Percentiles rank a stretch among this genome's conserved stretches.
These are phyloP conservation scores for Lamprotornis superbus DNA, from an alignment of 2,113 vertebrate genomes.

Conservation along the genomic window DNA sequence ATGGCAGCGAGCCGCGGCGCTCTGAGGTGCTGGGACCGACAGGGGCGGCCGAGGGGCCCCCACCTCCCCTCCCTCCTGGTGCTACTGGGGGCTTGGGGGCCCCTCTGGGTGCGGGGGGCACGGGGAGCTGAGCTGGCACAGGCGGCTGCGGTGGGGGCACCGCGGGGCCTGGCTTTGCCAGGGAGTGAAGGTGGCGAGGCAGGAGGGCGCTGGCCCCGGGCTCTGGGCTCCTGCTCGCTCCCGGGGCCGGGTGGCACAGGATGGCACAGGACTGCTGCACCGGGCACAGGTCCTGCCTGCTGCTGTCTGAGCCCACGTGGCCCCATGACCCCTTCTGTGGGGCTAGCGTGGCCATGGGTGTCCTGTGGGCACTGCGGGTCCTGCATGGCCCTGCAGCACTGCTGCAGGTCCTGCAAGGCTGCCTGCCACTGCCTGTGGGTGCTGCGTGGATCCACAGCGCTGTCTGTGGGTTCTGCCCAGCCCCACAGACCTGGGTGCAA, in stretches of 20 bases:
- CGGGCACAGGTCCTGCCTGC: not conserved
- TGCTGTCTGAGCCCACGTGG: fast-evolving
- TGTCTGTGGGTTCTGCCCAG: not conserved
- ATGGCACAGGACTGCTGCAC: not conserved
- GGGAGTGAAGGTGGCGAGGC: not conserved
- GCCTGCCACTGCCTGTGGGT: fast-evolving
- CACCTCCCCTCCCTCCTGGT: not conserved
- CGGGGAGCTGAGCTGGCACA: not conserved
- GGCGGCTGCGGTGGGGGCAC: not conserved
- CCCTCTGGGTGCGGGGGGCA: not conserved
- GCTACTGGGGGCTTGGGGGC: not conserved
- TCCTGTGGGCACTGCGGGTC: not conserved
- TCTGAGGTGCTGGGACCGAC: not conserved
- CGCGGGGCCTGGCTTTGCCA: not conserved
- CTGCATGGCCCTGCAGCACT: not conserved
- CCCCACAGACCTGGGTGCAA: not conserved
- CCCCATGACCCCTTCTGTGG: not conserved
- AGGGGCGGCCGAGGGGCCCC: not conserved
- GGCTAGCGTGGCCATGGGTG: fast-evolving
- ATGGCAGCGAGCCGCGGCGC: constrained; percentile 19
- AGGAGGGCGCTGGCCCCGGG: fast-evolving
- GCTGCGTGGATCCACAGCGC: not conserved
- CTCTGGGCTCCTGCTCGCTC: not conserved
- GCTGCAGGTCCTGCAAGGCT: not conserved
- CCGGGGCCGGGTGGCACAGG: not conserved